Percentiles rank a stretch among this genome's conserved stretches.
phyloP scores from a whole-genome alignment of 2,888 invertebrate species.

The Lithophane ornitopus region DNA sequence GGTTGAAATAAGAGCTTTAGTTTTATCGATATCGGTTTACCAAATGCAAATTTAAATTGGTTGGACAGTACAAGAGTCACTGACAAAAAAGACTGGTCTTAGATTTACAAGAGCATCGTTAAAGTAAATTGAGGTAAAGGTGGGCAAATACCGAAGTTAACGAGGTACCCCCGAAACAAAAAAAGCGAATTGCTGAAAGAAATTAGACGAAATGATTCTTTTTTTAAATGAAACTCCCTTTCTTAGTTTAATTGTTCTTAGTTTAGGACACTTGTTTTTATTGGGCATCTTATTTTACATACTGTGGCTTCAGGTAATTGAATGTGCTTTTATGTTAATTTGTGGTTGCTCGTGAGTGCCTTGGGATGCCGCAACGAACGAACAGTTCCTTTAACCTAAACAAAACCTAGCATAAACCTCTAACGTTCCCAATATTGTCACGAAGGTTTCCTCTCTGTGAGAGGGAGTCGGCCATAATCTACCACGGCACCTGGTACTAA shows the following conservation, averaged over 20 bases:
- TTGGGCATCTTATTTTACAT: constrained; percentile 6
- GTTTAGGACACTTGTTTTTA: constrained; percentile 37
- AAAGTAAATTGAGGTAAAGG: constrained; percentile 85
- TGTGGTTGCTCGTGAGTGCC: constrained; percentile 10
- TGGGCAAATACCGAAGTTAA: constrained; percentile 79
- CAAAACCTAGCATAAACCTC: background rate
- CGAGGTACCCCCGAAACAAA: constrained; percentile 69
- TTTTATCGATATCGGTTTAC: constrained; percentile 22
- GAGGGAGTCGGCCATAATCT: background rate
- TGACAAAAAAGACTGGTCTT: constrained; percentile 81
- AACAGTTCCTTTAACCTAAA: background rate
- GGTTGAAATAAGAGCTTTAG: constrained; percentile 41
- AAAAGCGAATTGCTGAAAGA: constrained; percentile 67
- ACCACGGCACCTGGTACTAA: background rate
- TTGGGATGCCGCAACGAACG: background rate
- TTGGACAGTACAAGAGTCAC: constrained; percentile 67
- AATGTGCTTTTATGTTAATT: constrained; percentile 25
- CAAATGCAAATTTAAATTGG: constrained; percentile 62
- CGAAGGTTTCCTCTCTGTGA: background rate
- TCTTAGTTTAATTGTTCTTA: constrained; percentile 50
- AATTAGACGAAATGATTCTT: constrained; percentile 75
- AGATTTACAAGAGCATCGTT: constrained; percentile 83
- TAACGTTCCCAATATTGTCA: background rate
- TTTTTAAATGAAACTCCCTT: constrained; percentile 58
- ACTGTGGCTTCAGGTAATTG: constrained; percentile 1